Percentiles rank a stretch among this genome's conserved stretches.
phyloP scores from a whole-genome alignment of 2,888 invertebrate genomes.

The Syrista parreyssii region DNA sequence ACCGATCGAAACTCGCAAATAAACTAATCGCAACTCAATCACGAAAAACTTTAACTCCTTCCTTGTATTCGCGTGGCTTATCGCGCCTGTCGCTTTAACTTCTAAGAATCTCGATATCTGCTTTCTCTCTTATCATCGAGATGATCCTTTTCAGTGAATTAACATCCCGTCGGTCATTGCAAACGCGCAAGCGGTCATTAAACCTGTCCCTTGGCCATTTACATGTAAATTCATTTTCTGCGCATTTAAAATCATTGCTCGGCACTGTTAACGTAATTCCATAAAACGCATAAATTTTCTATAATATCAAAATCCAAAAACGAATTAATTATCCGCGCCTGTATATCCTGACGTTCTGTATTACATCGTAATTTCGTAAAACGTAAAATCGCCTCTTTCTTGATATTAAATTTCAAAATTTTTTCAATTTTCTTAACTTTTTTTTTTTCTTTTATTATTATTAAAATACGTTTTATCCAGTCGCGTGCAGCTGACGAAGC shows the following conservation, averaged over 20 bases:
- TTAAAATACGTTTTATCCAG: background rate
- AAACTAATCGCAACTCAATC: background rate
- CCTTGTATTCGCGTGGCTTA: background rate
- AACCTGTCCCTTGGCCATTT: background rate
- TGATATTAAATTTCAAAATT: background rate
- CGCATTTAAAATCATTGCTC: background rate
- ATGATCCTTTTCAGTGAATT: background rate
- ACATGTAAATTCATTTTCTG: no score
- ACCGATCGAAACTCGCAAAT: background rate
- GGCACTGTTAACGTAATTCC: background rate
- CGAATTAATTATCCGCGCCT: background rate
- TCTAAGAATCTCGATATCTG: background rate
- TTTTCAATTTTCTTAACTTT: background rate
- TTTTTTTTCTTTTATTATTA: background rate
- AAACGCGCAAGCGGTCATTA: background rate
- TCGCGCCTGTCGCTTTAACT: background rate
- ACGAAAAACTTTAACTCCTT: background rate
- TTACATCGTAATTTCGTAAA: background rate
- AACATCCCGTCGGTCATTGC: background rate
- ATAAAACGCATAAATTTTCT: background rate
- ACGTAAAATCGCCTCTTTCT: background rate
- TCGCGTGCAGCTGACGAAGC: no score
- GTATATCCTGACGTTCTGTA: background rate
- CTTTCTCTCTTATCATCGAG: background rate
- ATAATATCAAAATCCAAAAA: background rate